Evolutionary conservation across 2,113 vertebrate species (phyloP), one percentile per base, ranked within the genome.

Genomic region (Hylia prasina): DNA sequence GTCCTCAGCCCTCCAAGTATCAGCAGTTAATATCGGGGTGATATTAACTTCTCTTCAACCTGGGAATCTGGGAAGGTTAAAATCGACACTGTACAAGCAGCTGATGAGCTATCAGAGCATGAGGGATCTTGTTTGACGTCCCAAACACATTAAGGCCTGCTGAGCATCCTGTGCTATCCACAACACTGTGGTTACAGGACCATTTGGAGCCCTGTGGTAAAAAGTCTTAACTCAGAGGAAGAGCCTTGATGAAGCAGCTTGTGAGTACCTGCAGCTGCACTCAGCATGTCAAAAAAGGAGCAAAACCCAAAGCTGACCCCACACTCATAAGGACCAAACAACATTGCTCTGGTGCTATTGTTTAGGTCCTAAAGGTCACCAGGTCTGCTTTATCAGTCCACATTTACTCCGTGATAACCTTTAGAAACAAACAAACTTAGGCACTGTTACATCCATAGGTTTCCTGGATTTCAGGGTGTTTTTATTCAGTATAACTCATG

Each of bases 361-460:
- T 69, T 82, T 27, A 50, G 5, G 19, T 63, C 51, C 24, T 44
- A 69, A 72, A 65, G 28, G 35, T 75, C 51, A 73, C 18, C 13
- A 22, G 8, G 11, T 71, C 37, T 81, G 39, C 15, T 30, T 76
- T 44, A 40, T 22, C n/a, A n/a, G 56, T 30, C 31, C 35, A 37
- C 7, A 5, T 48, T 56, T 84, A 50, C 13, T 18, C 39, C 5
- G 1, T 33, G 17, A 35, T 27, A 60, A 31, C 5, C 56, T 75
- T 63, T 40, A 66, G 19, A 72, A 76, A 79, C 30, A 90, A 77
- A 56, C 27, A 13, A 58, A 82, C 8, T 20, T 40, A 66, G 86
- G n/a, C 24, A 31, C 18, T 51, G 24, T 72, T 79, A 60, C 17
- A 18, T 50, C 39, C 0, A 0, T 28, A 23, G 0, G 1, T 71